These are phyloP conservation scores for Agrotis clavis DNA, from an alignment of 2,888 invertebrate genomes.

Conservation along the genomic window DNA sequence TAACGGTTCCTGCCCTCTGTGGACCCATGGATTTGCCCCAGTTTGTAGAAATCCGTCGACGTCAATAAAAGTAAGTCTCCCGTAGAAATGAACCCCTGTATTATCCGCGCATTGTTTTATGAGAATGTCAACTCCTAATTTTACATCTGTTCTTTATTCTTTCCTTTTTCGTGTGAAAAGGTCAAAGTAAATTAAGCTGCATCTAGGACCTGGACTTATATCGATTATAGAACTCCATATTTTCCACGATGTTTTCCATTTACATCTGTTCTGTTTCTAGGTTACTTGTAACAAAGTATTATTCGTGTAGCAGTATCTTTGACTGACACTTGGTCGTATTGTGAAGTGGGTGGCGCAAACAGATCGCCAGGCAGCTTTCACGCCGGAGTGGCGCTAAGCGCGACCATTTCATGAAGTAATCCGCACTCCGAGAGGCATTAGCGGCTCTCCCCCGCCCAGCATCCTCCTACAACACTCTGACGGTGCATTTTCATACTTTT, in stretches of 20 bases:
- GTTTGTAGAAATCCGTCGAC: slow-evolving; percentile 57
- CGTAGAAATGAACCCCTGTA: slow-evolving; percentile 44
- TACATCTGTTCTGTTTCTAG: slow-evolving; percentile 23
- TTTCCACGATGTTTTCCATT: background rate
- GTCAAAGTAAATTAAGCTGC: too few relatives aligned
- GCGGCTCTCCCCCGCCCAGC: slow-evolving; percentile 68
- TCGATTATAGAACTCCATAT: too few relatives aligned
- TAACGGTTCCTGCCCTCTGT: slow-evolving; percentile 54
- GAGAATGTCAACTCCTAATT: slow-evolving; percentile 31
- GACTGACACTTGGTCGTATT: slow-evolving; percentile 77
- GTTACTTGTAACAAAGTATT: slow-evolving; percentile 26
- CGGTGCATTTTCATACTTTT: slow-evolving; percentile 78
- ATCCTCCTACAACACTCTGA: slow-evolving; percentile 58
- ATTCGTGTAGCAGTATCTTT: slow-evolving; percentile 62
- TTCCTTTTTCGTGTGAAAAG: too few relatives aligned
- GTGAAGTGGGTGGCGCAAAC: slow-evolving; percentile 79
- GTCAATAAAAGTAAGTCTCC: slow-evolving; percentile 56
- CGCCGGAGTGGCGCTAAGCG: slow-evolving; percentile 82
- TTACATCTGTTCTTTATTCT: slow-evolving; percentile 1
- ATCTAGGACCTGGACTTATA: too few relatives aligned
- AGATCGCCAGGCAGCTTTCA: slow-evolving; percentile 84
- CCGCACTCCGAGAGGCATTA: slow-evolving; percentile 85
- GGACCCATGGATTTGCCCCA: slow-evolving; percentile 49
- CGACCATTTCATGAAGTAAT: slow-evolving; percentile 86
- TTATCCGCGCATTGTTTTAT: slow-evolving; percentile 44